Percentiles rank a stretch among this genome's conserved stretches.
Conservation (phyloP, 2,797 vertebrate genomes). For the Adrianichthys oophorus region DNA sequence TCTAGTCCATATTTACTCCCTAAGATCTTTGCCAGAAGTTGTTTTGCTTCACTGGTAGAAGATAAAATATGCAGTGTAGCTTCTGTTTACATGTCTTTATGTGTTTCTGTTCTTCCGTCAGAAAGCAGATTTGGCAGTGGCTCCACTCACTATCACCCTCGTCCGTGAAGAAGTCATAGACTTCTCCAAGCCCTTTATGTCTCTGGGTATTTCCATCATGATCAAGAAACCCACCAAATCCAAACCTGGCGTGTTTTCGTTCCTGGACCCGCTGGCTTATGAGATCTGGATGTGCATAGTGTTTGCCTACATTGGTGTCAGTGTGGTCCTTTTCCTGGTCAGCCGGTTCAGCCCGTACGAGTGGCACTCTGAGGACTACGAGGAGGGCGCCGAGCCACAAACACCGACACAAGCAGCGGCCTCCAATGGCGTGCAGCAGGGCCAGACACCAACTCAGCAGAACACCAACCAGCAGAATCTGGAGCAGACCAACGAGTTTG, state of each 20-base stretch:
- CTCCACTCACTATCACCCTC: constrained; percentile 95
- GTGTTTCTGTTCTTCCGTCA: constrained; percentile 47
- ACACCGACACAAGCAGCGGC: constrained; percentile 70
- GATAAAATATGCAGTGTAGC: background rate
- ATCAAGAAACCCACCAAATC: constrained; percentile 99
- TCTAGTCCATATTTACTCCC: background rate
- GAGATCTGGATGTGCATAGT: constrained; percentile 99
- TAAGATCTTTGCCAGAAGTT: background rate
- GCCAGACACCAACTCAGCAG: constrained; percentile 72
- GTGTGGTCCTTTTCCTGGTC: constrained; percentile 97
- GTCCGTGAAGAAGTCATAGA: constrained; percentile 98
- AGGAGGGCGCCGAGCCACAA: constrained; percentile 87
- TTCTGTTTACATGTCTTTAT: background rate
- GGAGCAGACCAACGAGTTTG: constrained; percentile 97
- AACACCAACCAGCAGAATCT: constrained; percentile 79
- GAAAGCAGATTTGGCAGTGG: constrained; percentile 97
- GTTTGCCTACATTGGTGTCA: constrained; percentile 98
- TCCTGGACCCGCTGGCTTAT: constrained; percentile 96
- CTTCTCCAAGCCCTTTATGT: constrained; percentile 99
- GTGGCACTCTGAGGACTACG: constrained; percentile 95
- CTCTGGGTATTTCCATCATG: constrained; percentile 98
- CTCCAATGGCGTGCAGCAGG: constrained; percentile 69
- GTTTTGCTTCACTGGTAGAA: background rate
- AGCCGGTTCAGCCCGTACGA: constrained; percentile 98
- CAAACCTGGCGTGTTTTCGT: constrained; percentile 97